Evolutionary conservation across 2,797 vertebrate species (phyloP).

Genomic region (Takifugu rubripes): DNA sequence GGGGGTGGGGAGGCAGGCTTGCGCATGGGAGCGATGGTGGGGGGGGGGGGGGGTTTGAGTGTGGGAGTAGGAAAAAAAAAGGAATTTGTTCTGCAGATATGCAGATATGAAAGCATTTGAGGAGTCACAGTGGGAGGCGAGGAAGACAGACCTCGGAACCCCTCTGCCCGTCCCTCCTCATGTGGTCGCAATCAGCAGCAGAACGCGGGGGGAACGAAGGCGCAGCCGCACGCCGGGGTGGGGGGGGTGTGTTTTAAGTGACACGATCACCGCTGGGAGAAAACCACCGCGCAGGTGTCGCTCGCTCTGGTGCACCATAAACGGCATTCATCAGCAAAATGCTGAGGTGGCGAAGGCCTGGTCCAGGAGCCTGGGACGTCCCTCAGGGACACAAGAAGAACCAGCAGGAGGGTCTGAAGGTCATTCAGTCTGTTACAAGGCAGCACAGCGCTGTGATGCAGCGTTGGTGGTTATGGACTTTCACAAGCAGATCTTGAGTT

Average conservation of each 20-base stretch:
- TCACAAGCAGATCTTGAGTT: not conserved
- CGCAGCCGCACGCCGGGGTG: not conserved
- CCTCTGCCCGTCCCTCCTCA: slow-evolving; percentile 12
- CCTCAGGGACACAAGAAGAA: slow-evolving; percentile 1
- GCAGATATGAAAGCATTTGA: slow-evolving; percentile 37
- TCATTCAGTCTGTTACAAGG: too few species aligned
- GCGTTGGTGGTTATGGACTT: not conserved
- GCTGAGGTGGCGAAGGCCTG: not conserved
- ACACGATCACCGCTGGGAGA: not conserved
- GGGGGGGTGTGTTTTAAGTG: slow-evolving; percentile 9
- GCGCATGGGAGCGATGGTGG: slow-evolving; percentile 19
- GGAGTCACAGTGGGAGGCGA: slow-evolving; percentile 14
- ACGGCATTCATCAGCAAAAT: slow-evolving; percentile 4
- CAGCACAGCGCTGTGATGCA: not conserved
- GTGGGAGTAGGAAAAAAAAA: slow-evolving; percentile 8
- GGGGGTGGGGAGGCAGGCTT: slow-evolving; percentile 26
- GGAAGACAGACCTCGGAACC: slow-evolving; percentile 21
- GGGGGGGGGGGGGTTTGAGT: slow-evolving; percentile 11
- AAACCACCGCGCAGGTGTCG: too few species aligned
- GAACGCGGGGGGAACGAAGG: slow-evolving; percentile 10
- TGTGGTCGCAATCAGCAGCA: slow-evolving; percentile 5
- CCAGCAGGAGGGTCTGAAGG: not conserved
- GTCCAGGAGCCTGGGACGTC: not conserved
- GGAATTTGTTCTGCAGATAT: slow-evolving; percentile 41
- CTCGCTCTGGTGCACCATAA: too few species aligned